Percentiles rank a stretch among this genome's conserved stretches.
These are phyloP conservation scores for Sciurus niger DNA, from an alignment of 2,113 vertebrate species.

Conservation along the genomic window DNA sequence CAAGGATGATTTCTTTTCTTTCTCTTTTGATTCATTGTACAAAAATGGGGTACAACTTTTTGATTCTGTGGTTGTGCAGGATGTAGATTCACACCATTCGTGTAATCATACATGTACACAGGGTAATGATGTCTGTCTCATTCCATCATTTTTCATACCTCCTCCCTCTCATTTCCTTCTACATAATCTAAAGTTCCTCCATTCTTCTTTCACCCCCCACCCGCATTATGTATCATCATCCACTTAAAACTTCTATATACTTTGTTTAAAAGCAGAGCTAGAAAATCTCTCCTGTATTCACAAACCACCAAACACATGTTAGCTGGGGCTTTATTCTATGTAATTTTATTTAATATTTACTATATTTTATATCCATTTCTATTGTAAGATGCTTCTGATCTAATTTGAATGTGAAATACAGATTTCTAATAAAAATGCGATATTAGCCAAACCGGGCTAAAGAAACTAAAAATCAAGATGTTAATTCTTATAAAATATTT, in stretches of 20 bases:
- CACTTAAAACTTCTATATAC: background rate
- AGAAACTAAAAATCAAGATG: background rate
- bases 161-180: too few species aligned
- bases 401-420: background rate
- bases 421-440: conserved; percentile 37
- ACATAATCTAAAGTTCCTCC: too few species aligned
- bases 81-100: too few species aligned
- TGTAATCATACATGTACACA: too few species aligned
- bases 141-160: too few species aligned
- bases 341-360: too few species aligned
- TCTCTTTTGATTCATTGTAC: too few species aligned
- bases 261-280: conserved; percentile 1
- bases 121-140: too few species aligned
- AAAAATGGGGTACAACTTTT: too few species aligned
- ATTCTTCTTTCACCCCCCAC: too few species aligned
- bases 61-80: too few species aligned
- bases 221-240: too few species aligned
- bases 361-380: background rate
- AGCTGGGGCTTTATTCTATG: background rate
- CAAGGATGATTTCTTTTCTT: background rate
- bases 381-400: background rate
- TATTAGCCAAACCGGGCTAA: background rate
- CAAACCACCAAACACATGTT: background rate
- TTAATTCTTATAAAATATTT: background rate
- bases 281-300: background rate